phyloP scores from a whole-genome alignment of 2,888 invertebrate genomes.

The Rapana venosa region DNA sequence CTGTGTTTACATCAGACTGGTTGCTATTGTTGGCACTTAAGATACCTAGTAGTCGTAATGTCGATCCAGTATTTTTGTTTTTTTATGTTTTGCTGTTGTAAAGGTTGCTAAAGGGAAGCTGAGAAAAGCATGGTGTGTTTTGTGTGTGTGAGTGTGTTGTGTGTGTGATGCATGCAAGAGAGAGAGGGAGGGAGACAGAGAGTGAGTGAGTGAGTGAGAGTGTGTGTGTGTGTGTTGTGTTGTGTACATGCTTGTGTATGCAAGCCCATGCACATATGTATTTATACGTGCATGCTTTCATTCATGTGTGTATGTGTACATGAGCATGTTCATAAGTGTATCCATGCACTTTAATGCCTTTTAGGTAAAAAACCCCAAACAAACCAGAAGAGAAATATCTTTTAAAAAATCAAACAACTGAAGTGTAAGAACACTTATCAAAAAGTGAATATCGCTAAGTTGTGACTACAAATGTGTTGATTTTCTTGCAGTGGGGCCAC shows the following conservation, averaged over 20 bases:
- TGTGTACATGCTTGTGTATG: background rate
- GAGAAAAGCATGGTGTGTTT: no score
- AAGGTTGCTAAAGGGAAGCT: no score
- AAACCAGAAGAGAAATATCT: background rate
- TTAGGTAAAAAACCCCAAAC: background rate
- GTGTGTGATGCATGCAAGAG: background rate
- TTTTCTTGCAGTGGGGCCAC: conserved; percentile 72
- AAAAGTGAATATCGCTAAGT: background rate
- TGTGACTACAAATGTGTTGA: background rate
- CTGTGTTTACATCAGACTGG: no score
- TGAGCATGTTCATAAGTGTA: background rate
- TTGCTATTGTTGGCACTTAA: no score
- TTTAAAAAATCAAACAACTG: background rate
- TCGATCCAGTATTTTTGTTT: no score
- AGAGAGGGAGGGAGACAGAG: background rate
- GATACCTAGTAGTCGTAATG: no score
- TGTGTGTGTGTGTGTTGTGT: conserved; percentile 23
- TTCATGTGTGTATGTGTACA: conserved; percentile 20
- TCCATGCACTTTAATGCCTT: no score
- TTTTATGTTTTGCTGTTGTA: no score
- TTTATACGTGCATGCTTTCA: background rate
- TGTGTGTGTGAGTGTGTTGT: background rate
- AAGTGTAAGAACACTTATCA: no score
- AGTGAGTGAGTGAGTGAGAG: background rate
- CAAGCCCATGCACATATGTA: background rate